Evolutionary conservation across 2,797 vertebrate species (phyloP).

Genomic region (Zenarchopterus dispar): DNA sequence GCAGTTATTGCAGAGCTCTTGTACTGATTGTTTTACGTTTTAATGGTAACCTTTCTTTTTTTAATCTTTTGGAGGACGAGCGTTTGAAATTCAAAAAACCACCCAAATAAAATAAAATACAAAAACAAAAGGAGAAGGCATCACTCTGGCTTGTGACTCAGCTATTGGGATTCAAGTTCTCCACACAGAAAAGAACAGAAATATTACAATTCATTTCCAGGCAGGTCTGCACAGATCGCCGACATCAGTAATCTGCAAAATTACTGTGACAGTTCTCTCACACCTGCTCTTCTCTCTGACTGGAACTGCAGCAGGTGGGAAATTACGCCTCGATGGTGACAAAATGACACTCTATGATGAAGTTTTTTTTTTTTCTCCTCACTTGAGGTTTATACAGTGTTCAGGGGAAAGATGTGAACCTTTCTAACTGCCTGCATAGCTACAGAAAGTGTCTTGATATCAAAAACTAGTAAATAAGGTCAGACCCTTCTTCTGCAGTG

Average conservation of each 20-base stretch:
- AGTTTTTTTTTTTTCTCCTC: background rate
- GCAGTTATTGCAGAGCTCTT: slow-evolving; percentile 16
- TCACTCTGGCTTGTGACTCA: slow-evolving; percentile 18
- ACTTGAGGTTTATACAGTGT: slow-evolving; percentile 12
- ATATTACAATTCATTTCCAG: slow-evolving; percentile 17
- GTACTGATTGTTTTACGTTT: slow-evolving; percentile 13
- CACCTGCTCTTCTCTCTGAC: slow-evolving; percentile 38
- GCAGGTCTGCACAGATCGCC: slow-evolving; percentile 5
- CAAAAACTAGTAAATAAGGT: slow-evolving; percentile 1
- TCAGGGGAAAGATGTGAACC: slow-evolving; percentile 23
- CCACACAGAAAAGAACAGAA: slow-evolving; percentile 15
- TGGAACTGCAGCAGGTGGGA: slow-evolving; percentile 34
- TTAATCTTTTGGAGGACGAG: too few relatives aligned
- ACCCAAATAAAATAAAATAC: slow-evolving; percentile 1
- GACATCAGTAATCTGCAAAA: slow-evolving; percentile 32
- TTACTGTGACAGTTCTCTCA: slow-evolving; percentile 30
- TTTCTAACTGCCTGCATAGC: slow-evolving; percentile 13
- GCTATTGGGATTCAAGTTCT: slow-evolving; percentile 8
- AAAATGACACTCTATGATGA: slow-evolving; percentile 33
- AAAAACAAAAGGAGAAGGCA: background rate
- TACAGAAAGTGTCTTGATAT: background rate
- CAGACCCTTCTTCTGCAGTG: background rate
- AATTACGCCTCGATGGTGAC: slow-evolving; percentile 27
- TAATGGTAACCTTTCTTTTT: too few relatives aligned
- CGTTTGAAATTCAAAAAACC: slow-evolving; percentile 1